Conservation (phyloP, 2,797 vertebrate genomes). For the Sphaeramia orbicularis region DNA sequence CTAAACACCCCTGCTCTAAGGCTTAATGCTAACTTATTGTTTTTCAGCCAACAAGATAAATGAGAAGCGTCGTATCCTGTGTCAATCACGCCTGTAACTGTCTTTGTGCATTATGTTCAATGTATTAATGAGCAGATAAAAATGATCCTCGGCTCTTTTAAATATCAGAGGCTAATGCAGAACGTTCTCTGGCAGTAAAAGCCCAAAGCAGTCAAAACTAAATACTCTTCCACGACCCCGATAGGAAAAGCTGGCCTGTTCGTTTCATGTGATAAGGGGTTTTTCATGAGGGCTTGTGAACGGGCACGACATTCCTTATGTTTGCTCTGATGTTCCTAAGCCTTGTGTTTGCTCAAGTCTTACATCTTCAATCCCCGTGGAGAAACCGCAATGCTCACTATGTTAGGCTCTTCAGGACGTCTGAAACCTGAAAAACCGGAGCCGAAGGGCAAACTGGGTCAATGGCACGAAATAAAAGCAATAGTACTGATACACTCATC, state of each 20-base stretch:
- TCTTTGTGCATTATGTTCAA: slow-evolving; percentile 11
- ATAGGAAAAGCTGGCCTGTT: slow-evolving; percentile 50
- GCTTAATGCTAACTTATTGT: background rate
- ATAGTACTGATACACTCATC: slow-evolving; percentile 49
- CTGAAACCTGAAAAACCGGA: slow-evolving; percentile 19
- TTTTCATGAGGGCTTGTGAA: slow-evolving; percentile 44
- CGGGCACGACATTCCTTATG: slow-evolving; percentile 23
- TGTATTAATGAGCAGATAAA: slow-evolving; percentile 29
- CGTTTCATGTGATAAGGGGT: slow-evolving; percentile 52
- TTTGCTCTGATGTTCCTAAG: slow-evolving; percentile 35
- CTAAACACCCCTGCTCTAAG: too few species aligned
- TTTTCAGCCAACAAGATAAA: slow-evolving; percentile 19
- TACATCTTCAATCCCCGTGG: slow-evolving; percentile 10
- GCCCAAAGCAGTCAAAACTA: slow-evolving; percentile 33
- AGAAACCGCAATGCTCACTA: slow-evolving; percentile 26
- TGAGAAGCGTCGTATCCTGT: slow-evolving; percentile 15
- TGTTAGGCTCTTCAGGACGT: slow-evolving; percentile 10
- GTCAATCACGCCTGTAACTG: slow-evolving; percentile 4
- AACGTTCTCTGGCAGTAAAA: slow-evolving; percentile 35
- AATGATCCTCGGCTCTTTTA: slow-evolving; percentile 24
- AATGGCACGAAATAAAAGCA: slow-evolving; percentile 3
- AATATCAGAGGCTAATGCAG: slow-evolving; percentile 37
- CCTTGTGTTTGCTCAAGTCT: slow-evolving; percentile 43
- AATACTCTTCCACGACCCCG: slow-evolving; percentile 39
- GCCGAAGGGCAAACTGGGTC: slow-evolving; percentile 37